Percentiles rank a stretch among this genome's conserved stretches.
phyloP scores from a whole-genome alignment of 2,113 vertebrate species.

The Percina caprodes region DNA sequence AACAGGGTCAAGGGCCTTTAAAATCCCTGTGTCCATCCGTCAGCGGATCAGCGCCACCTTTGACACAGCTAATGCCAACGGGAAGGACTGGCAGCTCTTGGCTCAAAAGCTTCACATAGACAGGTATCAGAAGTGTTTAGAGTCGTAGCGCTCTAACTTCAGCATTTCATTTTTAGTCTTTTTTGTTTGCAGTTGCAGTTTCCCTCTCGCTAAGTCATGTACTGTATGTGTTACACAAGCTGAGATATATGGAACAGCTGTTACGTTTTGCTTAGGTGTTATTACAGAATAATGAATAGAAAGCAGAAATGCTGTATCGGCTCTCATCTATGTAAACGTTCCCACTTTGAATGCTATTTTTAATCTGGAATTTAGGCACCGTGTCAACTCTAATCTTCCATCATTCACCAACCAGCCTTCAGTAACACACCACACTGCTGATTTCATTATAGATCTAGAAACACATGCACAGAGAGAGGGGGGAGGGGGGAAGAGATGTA shows the following conservation, averaged over 20 bases:
- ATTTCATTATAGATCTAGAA: conserved; percentile 80
- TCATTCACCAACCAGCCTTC: conserved; percentile 56
- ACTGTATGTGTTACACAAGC: neutral
- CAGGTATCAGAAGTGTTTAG: conserved; percentile 83
- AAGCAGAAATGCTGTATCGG: conserved; percentile 10
- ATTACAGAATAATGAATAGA: conserved; percentile 17
- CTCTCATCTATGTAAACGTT: conserved; percentile 15
- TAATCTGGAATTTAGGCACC: conserved; percentile 59
- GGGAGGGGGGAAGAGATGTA: neutral
- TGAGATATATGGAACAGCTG: neutral
- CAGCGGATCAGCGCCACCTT: conserved; percentile 98
- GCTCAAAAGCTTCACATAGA: conserved; percentile 95
- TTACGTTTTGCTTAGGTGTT: conserved; percentile 25
- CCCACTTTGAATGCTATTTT: conserved; percentile 61
- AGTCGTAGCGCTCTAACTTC: conserved; percentile 33
- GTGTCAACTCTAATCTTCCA: conserved; percentile 61
- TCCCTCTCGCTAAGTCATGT: conserved; percentile 8
- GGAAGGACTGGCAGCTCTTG: conserved; percentile 99
- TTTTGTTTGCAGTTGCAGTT: neutral
- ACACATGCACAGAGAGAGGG: conserved; percentile 36
- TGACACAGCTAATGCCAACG: conserved; percentile 92
- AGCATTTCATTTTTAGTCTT: neutral
- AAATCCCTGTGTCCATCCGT: conserved; percentile 96
- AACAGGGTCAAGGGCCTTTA: conserved; percentile 95
- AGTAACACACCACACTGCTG: conserved; percentile 65